Evolutionary conservation across 2,888 invertebrate genomes (phyloP).

Genomic region (Sarcophaga caerulescens): DNA sequence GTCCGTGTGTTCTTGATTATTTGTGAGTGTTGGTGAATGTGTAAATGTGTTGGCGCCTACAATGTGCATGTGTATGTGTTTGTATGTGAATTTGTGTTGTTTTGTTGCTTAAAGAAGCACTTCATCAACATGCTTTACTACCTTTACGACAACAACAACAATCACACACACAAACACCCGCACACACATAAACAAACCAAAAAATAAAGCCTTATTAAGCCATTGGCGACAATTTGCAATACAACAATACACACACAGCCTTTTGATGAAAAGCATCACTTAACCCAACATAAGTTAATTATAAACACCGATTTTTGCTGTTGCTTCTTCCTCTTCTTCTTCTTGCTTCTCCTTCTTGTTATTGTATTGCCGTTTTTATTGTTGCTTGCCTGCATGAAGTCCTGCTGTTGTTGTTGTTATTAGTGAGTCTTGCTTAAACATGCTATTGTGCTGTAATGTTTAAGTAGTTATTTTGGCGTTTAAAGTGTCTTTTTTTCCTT

Average conservation of each 20-base stretch:
- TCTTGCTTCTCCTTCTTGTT: constrained; percentile 33
- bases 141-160: constrained; percentile 18
- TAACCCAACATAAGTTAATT: constrained; percentile 71
- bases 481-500: not conserved
- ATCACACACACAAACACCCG: not conserved
- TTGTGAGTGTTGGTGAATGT: constrained; percentile 39
- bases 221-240: constrained; percentile 69
- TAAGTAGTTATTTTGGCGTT: not conserved
- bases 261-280: constrained; percentile 70
- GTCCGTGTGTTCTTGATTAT: not conserved
- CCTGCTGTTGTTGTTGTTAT: not conserved
- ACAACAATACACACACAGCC: constrained; percentile 56
- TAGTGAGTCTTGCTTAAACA: not conserved
- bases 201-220: constrained; percentile 58
- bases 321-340: constrained; percentile 21
- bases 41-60: constrained; percentile 26
- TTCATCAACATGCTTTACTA: constrained; percentile 46
- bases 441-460: not conserved
- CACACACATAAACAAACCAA: constrained; percentile 20
- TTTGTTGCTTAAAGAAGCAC: constrained; percentile 40
- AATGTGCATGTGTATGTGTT: constrained; percentile 9
- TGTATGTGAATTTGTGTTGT: not conserved
- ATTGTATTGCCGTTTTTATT: not conserved
- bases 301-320: constrained; percentile 62
- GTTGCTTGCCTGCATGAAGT: constrained; percentile 12